Conservation (phyloP, 2,888 invertebrate species). For the Hirtodrosophila duncani region DNA sequence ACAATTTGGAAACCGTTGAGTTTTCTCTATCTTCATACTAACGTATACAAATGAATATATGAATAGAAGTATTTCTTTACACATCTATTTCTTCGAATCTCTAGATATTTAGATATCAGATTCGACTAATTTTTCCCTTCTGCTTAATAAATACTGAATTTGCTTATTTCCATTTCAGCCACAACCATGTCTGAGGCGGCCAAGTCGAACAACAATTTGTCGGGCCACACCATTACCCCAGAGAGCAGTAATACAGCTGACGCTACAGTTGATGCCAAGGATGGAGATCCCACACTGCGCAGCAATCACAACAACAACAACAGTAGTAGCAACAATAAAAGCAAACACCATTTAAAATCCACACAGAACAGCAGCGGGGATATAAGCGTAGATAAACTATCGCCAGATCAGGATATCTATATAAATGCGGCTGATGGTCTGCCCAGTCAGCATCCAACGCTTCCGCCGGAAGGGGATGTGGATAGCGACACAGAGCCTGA, state of each 20-base stretch:
- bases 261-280: constrained; percentile 15
- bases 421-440: constrained; percentile 92
- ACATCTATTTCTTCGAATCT: too few relatives aligned
- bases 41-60: too few relatives aligned
- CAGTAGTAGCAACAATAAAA: constrained; percentile 50
- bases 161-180: constrained; percentile 5
- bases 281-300: constrained; percentile 21
- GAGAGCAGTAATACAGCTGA: too few relatives aligned
- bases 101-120: not conserved
- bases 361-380: constrained; percentile 65
- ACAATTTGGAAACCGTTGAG: too few relatives aligned
- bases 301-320: constrained; percentile 64
- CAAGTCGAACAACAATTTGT: constrained; percentile 61
- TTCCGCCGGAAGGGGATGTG: constrained; percentile 83
- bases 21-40: too few relatives aligned
- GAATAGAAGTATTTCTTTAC: too few relatives aligned
- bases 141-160: too few relatives aligned
- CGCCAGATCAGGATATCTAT: constrained; percentile 86
- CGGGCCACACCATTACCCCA: too few relatives aligned
- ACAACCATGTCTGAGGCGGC: constrained; percentile 49
- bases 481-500: constrained; percentile 85
- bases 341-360: constrained; percentile 61
- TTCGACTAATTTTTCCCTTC: not conserved
- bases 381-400: constrained; percentile 75
- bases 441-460: constrained; percentile 90